Conservation (phyloP, 2,888 invertebrate species). For the Eupithecia exiguata region DNA sequence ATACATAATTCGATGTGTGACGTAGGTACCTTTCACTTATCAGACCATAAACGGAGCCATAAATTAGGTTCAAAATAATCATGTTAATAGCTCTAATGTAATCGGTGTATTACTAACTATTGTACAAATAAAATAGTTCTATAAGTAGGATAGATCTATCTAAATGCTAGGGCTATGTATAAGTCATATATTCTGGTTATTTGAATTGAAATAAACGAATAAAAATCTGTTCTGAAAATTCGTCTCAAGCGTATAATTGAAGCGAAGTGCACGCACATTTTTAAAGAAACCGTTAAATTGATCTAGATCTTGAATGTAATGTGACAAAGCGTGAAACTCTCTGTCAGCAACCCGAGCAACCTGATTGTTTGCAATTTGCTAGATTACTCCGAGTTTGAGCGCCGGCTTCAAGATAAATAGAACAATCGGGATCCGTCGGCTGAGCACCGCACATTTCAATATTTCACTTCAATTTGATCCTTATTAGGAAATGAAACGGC, state of each 20-base stretch:
- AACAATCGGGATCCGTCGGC: constrained; percentile 41
- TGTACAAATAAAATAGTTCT: not conserved
- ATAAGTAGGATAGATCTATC: not conserved
- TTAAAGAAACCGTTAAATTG: not conserved
- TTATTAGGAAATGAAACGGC: constrained; percentile 2
- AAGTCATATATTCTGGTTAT: no score
- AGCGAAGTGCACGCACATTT: not conserved
- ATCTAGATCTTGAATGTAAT: not conserved
- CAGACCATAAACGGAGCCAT: not conserved
- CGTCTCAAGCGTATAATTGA: not conserved
- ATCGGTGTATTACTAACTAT: not conserved
- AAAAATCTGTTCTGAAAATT: not conserved
- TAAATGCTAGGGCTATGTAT: not conserved
- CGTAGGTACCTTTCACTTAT: constrained; percentile 2
- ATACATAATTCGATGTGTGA: not conserved
- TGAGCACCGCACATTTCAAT: constrained; percentile 31
- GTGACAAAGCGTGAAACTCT: not conserved
- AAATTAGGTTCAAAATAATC: not conserved
- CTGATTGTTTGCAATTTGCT: constrained; percentile 35
- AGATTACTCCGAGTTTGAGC: constrained; percentile 46
- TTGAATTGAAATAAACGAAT: no score
- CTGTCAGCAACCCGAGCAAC: constrained; percentile 9
- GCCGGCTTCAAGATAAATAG: constrained; percentile 45
- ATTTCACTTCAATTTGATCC: constrained; percentile 14
- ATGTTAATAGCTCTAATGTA: not conserved